Conservation (phyloP, 2,888 invertebrate species). For the Oxystoma pomonae region DNA sequence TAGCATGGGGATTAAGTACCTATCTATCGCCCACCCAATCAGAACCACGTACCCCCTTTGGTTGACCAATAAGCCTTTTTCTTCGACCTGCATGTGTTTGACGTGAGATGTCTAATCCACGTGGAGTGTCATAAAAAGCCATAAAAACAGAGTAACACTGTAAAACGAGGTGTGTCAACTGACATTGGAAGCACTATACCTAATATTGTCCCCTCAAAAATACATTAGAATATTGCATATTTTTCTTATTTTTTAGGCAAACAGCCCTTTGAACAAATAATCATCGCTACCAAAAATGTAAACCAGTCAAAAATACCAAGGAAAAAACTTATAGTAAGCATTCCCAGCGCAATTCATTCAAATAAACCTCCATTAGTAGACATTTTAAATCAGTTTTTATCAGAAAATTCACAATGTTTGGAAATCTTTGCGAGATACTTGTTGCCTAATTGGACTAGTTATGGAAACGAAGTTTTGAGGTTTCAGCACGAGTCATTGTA, state of each 20-base stretch:
- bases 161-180: too few species aligned
- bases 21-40: too few species aligned
- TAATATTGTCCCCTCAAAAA: too few species aligned
- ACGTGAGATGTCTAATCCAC: too few species aligned
- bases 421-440: conserved; percentile 93
- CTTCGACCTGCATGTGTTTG: too few species aligned
- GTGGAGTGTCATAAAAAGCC: too few species aligned
- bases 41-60: too few species aligned
- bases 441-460: conserved; percentile 76
- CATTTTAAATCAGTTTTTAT: conserved; percentile 57
- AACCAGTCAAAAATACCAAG: conserved; percentile 35
- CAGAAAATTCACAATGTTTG: conserved; percentile 59
- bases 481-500: conserved; percentile 67
- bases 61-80: too few species aligned
- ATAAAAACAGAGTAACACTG: too few species aligned
- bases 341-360: conserved; percentile 91
- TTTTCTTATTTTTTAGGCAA: conserved; percentile 58
- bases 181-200: too few species aligned
- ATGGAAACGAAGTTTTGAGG: conserved; percentile 83
- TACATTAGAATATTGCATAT: too few species aligned
- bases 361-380: conserved; percentile 90
- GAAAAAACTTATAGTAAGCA: conserved; percentile 66
- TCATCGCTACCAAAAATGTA: conserved; percentile 53
- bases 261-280: conserved; percentile 83
- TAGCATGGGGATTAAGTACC: too few species aligned